Evolutionary conservation across 2,113 vertebrate species (phyloP), one percentile per base, ranked within the genome.

Genomic region (Silurus glanis): DNA sequence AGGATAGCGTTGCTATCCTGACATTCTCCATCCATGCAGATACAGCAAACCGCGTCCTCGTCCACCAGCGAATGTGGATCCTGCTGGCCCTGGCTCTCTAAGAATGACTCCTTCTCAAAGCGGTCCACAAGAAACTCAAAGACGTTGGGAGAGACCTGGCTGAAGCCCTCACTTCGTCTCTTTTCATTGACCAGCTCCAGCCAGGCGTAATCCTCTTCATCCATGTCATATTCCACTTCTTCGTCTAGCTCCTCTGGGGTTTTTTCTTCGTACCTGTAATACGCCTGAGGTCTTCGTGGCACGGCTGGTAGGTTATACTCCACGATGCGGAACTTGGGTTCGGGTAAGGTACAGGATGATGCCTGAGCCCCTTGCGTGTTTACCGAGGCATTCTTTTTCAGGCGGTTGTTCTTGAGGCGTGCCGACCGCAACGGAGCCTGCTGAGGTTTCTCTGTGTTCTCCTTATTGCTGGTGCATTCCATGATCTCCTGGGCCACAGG

Each of bases 151-250:
- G 97, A 98, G 56, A 99, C 97, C 4, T 95, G 96, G 5, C 97
- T 95, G 75, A 97, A 94, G 0, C 97, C 97, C 83, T 99, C 98
- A 0, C 94, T 95, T 82, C 93, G 95, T 12, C 98, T 94, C 86
- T 95, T 97, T 86, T 99, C 97, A 0, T 99, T 99, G 86, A 99
- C 94, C 56, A 99, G 94, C 89, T 99, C 97, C 90, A 99, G 92
- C 98, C 98, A 99, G 0, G 98, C 97, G 0, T 97, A 98, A 91
- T 99, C 98, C 90, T 99, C 97, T 90, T 99, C 98, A 2, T 99
- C 98, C 98, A 99, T 98, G 92, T 99, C 98, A 3, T 99, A 99
- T 80, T 99, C 98, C 0, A 99, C 98, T 90, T 99, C 98, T 0
- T 97, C 95, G 64, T 99, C 97, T 45, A 99, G 95, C 92, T 99